phyloP scores from a whole-genome alignment of 2,797 vertebrate species.

The Buphagus erythrorhynchus region DNA sequence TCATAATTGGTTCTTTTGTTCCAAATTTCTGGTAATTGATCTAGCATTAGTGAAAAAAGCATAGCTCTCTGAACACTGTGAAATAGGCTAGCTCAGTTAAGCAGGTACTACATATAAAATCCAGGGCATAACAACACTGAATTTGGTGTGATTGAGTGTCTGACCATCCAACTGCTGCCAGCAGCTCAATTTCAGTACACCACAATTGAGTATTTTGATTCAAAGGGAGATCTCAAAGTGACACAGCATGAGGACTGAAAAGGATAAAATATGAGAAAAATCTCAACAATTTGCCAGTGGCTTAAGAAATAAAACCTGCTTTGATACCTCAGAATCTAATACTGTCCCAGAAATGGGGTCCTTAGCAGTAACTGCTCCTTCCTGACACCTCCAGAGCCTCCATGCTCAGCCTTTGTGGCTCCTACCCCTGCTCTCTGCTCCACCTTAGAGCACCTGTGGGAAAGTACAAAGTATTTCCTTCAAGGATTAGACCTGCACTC shows the following conservation, averaged over 20 bases:
- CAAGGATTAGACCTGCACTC: neutral
- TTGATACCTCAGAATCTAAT: neutral
- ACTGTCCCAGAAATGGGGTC: neutral
- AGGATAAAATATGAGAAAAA: neutral
- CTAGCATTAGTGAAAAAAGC: neutral
- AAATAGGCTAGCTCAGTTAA: neutral
- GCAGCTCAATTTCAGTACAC: neutral
- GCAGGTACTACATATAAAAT: neutral
- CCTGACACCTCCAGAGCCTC: neutral
- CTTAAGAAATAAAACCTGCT: neutral
- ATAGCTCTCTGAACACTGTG: neutral
- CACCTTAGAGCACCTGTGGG: fast-evolving
- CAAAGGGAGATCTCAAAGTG: neutral
- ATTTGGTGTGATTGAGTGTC: neutral
- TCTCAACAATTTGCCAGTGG: neutral
- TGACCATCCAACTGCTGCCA: neutral
- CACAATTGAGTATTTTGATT: neutral
- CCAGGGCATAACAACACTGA: neutral
- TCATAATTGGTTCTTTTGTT: neutral
- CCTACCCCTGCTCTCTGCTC: neutral
- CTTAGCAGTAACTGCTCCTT: neutral
- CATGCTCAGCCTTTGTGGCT: neutral
- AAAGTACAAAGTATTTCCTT: neutral
- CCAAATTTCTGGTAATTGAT: neutral
- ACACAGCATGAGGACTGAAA: neutral